Evolutionary conservation across 2,888 invertebrate genomes (phyloP).

Genomic region (Platerodrilus igneus): DNA sequence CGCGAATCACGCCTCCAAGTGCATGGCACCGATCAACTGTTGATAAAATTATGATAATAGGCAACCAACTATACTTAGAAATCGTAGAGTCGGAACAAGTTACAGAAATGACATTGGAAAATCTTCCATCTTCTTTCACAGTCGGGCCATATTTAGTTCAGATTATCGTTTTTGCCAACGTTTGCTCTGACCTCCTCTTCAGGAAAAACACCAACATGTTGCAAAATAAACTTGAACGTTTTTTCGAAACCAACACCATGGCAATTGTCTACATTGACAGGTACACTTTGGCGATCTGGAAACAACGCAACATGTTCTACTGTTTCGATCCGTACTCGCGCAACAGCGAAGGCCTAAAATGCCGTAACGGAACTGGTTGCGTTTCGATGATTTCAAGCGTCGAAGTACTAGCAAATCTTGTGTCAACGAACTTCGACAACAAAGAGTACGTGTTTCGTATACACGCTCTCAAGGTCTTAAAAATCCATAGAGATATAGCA

Average conservation of each 20-base stretch:
- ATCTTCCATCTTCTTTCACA: conserved; percentile 55
- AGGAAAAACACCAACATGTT: conserved; percentile 54
- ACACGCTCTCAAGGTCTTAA: conserved; percentile 59
- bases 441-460: conserved; percentile 52
- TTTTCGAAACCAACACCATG: conserved; percentile 51
- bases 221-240: conserved; percentile 49
- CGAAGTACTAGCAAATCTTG: conserved; percentile 53
- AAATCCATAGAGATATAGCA: conserved; percentile 48
- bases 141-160: conserved; percentile 57
- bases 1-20: conserved; percentile 60
- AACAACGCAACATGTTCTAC: conserved; percentile 59
- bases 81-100: conserved; percentile 50
- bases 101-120: conserved; percentile 51
- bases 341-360: conserved; percentile 51
- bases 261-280: conserved; percentile 57
- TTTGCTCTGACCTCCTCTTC: conserved; percentile 47
- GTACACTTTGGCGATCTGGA: conserved; percentile 58
- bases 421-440: conserved; percentile 54
- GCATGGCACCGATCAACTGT: conserved; percentile 56
- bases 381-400: conserved; percentile 59
- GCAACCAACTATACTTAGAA: conserved; percentile 56
- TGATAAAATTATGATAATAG: conserved; percentile 56
- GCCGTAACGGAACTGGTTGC: conserved; percentile 54
- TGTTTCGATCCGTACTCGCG: conserved; percentile 64
- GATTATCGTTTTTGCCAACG: conserved; percentile 55